These are phyloP conservation scores for Macropis europaea DNA, from an alignment of 2,888 invertebrate species.

Conservation along the genomic window DNA sequence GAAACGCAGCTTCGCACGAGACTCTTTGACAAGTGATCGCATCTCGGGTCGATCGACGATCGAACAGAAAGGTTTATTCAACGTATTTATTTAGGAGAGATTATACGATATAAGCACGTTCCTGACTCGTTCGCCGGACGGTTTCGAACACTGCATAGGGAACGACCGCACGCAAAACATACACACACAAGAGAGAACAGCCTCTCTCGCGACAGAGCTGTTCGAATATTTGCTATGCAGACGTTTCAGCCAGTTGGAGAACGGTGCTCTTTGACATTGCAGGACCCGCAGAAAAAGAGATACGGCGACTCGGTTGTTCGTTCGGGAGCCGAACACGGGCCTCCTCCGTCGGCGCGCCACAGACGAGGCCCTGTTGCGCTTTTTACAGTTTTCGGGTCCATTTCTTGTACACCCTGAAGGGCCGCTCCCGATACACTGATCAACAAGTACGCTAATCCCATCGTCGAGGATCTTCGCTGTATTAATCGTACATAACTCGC, in stretches of 20 bases:
- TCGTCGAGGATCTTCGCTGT: no score
- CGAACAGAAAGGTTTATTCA: constrained; percentile 2
- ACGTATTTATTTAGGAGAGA: constrained; percentile 8
- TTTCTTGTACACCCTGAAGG: constrained; percentile 16
- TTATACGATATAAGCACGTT: no score
- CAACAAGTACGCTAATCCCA: constrained; percentile 43
- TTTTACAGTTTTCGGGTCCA: constrained; percentile 44
- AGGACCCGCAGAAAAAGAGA: constrained; percentile 18
- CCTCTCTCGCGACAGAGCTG: background rate
- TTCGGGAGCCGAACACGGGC: constrained; percentile 15
- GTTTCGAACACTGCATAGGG: constrained; percentile 6
- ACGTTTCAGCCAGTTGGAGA: constrained; percentile 17
- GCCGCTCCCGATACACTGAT: constrained; percentile 46
- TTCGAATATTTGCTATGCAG: constrained; percentile 37
- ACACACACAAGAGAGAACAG: no score
- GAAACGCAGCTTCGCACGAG: constrained; percentile 9
- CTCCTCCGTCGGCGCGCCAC: constrained; percentile 14
- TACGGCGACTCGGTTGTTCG: constrained; percentile 14
- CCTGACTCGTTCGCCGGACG: constrained; percentile 1
- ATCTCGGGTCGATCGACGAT: background rate
- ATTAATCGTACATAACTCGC: constrained; percentile 28
- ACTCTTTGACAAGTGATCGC: constrained; percentile 19
- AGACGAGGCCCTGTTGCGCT: constrained; percentile 31
- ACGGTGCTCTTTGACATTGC: constrained; percentile 32
- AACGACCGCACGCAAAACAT: no score